Conservation (phyloP, 2,888 invertebrate genomes). For the Sepioteuthis lessoniana region DNA sequence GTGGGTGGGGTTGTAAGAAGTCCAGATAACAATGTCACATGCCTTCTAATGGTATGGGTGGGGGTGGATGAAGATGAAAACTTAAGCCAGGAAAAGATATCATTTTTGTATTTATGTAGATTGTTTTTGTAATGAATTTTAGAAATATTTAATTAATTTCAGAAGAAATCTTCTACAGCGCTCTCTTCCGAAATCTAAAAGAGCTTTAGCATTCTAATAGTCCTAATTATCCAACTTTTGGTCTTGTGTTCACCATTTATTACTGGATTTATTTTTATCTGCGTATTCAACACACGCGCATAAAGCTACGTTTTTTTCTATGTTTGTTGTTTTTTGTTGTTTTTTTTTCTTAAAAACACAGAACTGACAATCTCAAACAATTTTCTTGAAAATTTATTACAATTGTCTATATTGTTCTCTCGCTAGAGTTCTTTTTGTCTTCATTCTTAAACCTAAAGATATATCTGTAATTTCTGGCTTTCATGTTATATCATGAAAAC, state of each 20-base stretch:
- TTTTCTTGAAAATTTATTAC: no score
- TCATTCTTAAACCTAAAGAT: no score
- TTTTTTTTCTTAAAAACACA: no score
- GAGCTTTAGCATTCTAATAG: neutral
- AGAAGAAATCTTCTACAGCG: neutral
- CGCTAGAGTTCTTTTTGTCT: no score
- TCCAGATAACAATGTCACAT: neutral
- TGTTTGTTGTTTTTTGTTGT: no score
- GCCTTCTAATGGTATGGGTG: neutral
- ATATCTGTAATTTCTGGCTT: no score
- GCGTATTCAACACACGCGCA: neutral
- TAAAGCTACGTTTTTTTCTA: no score
- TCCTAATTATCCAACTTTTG: neutral
- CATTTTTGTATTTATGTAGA: neutral
- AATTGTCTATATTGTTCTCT: no score
- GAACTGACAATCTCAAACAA: no score
- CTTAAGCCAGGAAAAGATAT: neutral
- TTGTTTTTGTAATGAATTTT: neutral
- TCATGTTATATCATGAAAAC: no score
- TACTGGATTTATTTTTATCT: neutral
- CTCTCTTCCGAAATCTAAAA: neutral
- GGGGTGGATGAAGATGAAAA: neutral
- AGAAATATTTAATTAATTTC: neutral
- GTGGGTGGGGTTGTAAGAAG: neutral
- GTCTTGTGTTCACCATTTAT: neutral